Evolutionary conservation across 2,797 vertebrate genomes (phyloP), one percentile per base, ranked within the genome.

Genomic region (Scolopax rusticola): DNA sequence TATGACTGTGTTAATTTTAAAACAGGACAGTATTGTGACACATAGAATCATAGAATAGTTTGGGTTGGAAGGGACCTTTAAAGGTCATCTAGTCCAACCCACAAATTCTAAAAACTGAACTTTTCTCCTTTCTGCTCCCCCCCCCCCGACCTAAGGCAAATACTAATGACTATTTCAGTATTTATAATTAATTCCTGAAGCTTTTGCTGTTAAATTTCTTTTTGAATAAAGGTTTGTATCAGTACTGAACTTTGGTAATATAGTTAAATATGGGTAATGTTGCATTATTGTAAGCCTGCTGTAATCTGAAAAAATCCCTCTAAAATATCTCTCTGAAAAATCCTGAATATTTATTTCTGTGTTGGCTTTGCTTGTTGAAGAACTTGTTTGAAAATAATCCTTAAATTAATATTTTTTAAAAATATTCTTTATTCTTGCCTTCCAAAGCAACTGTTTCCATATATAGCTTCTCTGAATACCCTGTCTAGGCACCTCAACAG

Each of bases 271-370:
- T 15, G 32, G 54, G 17, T 79, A 89, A 63, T 33, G 36, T 1
- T 64, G 61, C 40, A 73, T 9, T 18, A 33, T 3, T 50, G 3
- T 51, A 86, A 48, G 17, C 48, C 40, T 0, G 0, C 10, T 32
- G 40, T 8, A 56, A 78, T 60, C 57, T 67, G n/a, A 76, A 89
- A 95, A 89, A n/a, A 83, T 33, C 50, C 50, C 33, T 53, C 27
- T 51, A 57, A 69, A 54, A 56, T 15, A 2, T 9, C 6, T 1
- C 10, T 48, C 27, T 59, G 53, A 69, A 54, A 56, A 18, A 2
- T 11, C 4, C 1, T 8, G 40, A 28, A 51, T 27, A 67, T 0
- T 0, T 23, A 69, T 63, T 82, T 45, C 41, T 18, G 4, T 18
- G 20, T 38, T 71, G 23, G 28, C 11, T 79, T 79, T 50, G 18